Conservation (phyloP, 2,888 invertebrate genomes). For the Eretmocerus hayati region DNA sequence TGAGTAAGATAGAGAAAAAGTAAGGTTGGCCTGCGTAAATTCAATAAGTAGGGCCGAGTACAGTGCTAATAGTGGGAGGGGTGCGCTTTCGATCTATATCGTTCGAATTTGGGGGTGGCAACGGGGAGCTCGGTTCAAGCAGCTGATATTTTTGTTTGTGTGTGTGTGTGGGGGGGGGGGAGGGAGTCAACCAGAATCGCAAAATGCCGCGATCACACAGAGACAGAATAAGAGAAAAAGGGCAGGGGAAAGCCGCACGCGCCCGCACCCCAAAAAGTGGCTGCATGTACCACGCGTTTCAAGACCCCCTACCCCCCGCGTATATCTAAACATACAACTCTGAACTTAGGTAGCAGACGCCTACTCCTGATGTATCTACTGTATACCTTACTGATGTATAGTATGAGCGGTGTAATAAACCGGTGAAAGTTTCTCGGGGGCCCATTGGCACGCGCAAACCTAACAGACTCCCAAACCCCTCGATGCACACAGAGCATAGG, state of each 20-base stretch:
- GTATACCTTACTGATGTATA: too few species aligned
- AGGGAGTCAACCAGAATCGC: too few species aligned
- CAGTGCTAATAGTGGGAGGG: conserved; percentile 35
- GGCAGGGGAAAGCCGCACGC: too few species aligned
- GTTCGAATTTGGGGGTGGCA: conserved; percentile 40
- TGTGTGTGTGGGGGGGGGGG: too few species aligned
- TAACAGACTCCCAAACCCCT: conserved; percentile 27
- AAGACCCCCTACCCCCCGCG: neutral
- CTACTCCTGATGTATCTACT: neutral
- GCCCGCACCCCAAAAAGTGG: too few species aligned
- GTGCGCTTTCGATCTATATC: conserved; percentile 14
- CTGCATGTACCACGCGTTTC: too few species aligned
- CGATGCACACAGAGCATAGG: conserved; percentile 19
- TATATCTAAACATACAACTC: too few species aligned
- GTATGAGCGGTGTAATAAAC: conserved; percentile 26
- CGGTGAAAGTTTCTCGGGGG: conserved; percentile 41
- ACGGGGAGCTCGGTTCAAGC: conserved; percentile 25
- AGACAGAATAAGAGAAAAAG: too few species aligned
- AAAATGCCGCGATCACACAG: too few species aligned
- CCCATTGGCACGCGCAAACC: conserved; percentile 40
- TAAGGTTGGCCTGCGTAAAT: conserved; percentile 23
- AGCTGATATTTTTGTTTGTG: too few species aligned
- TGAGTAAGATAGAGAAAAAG: too few species aligned
- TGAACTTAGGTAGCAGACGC: too few species aligned
- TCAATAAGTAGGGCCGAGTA: conserved; percentile 32